Evolutionary conservation across 2,797 vertebrate genomes (phyloP), one percentile per base, ranked within the genome.

Genomic region (Poeciliopsis turneri): DNA sequence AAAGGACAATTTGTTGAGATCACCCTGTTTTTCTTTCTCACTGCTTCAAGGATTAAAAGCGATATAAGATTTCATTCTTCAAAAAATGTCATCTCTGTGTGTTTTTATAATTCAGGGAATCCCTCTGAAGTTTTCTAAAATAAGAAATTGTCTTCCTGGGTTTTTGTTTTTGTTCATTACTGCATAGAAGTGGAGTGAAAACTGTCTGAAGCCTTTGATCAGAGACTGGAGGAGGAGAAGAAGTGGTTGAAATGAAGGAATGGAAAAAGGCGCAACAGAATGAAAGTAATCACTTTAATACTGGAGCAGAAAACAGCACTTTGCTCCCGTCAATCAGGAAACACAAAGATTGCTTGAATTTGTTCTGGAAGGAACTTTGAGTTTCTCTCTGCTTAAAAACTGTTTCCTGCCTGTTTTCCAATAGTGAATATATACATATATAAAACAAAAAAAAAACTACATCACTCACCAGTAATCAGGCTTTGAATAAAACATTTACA

Each of bases 1-100:
- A 86, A 87, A 80, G 77, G 79, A 45, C 83, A 85, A 81, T 90
- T 79, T 86, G 75, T 78, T 78, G 71, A 86, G 84, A 92, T 90
- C 86, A 87, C 85, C 86, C 72, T 81, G 30, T 72, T 77, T 82
- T 73, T 71, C 82, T 82, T 30, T 81, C 15, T 79, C 3, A 13
- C 28, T 36, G 75, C 78, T 81, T 80, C 18, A 12, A 87, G 76
- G 80, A 84, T 80, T 81, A 57, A 72, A 79, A 78, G 75, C 47
- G 66, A 78, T 68, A 47, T 74, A 74, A 83, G 57, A 83, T 82
- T 81, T 79, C 43, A 46, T 74, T 79, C 76, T 79, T 77, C 72
- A 43, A 51, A 41, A 13, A 49, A 28, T 79, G 28, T 70, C 25
- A 30, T 28, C 81, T 78, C 72, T 51, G 64, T 57, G 15, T 77